Evolutionary conservation across 2,888 invertebrate genomes (phyloP).

Genomic region (Ennomos fuscantarius): DNA sequence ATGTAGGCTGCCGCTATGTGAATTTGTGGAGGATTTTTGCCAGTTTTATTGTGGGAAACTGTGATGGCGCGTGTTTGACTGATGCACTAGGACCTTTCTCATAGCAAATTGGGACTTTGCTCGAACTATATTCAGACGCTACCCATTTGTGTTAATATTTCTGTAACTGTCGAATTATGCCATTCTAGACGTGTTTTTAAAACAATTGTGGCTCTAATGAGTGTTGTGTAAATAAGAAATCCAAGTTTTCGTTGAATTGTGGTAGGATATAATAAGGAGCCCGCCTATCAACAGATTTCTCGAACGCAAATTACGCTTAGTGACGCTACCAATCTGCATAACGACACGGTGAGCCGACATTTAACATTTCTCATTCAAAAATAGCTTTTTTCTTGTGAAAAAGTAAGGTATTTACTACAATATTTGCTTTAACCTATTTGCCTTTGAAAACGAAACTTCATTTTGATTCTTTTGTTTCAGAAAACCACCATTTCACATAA

Average conservation of each 20-base stretch:
- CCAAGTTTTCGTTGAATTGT: constrained; percentile 72
- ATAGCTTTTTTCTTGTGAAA: constrained; percentile 27
- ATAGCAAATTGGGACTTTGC: constrained; percentile 75
- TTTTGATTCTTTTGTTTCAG: constrained; percentile 82
- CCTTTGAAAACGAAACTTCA: constrained; percentile 70
- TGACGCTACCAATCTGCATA: constrained; percentile 51
- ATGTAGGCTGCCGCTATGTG: constrained; percentile 36
- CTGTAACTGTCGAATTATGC: constrained; percentile 51
- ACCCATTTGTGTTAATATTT: constrained; percentile 57
- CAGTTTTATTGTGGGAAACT: constrained; percentile 49
- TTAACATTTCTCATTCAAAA: constrained; percentile 59
- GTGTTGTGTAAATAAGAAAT: constrained; percentile 67
- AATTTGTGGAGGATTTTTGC: constrained; percentile 36
- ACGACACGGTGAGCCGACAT: constrained; percentile 52
- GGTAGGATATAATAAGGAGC: constrained; percentile 52
- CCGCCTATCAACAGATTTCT: constrained; percentile 56
- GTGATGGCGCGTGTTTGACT: constrained; percentile 79
- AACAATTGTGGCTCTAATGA: constrained; percentile 41
- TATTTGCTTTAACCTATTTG: constrained; percentile 74
- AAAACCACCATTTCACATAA: constrained; percentile 46
- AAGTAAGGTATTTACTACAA: constrained; percentile 50
- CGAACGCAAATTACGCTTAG: constrained; percentile 57
- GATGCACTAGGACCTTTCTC: constrained; percentile 63
- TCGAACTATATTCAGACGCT: constrained; percentile 61
- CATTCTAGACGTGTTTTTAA: constrained; percentile 46